Evolutionary conservation across 35 echinoderm and acorn worm species (phyloP).

Genomic region (Amphiura filiformis): DNA sequence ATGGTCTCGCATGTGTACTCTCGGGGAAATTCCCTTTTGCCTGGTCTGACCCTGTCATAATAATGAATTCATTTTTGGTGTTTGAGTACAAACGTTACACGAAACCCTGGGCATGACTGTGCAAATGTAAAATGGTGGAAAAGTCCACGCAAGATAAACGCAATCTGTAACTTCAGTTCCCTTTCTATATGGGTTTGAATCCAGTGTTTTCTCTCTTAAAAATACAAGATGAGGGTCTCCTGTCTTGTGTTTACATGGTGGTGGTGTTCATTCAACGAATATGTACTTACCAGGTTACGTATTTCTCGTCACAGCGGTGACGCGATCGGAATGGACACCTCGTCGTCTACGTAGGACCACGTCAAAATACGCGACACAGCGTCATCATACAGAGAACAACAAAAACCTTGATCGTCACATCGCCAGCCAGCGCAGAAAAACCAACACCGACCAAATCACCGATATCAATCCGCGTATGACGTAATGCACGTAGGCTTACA

Average conservation of each 20-base stretch:
- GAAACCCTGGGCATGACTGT: not conserved
- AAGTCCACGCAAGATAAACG: not conserved
- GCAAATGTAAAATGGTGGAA: slow-evolving; percentile 1
- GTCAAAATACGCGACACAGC: slow-evolving; percentile 58
- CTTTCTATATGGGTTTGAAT: not conserved
- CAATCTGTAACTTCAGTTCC: not conserved
- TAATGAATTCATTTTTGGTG: not conserved
- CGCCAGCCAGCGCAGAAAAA: not conserved
- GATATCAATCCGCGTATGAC: not conserved
- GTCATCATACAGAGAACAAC: not conserved
- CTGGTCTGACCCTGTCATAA: not conserved
- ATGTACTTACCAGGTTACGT: slow-evolving; percentile 69
- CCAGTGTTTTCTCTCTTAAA: not conserved
- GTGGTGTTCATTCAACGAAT: slow-evolving; percentile 13
- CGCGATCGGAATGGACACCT: slow-evolving; percentile 75
- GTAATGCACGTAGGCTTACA: not conserved
- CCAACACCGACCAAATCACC: not conserved
- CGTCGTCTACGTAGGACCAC: slow-evolving; percentile 67
- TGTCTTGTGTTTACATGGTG: slow-evolving; percentile 4
- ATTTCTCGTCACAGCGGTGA: slow-evolving; percentile 71
- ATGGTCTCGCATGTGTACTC: not conserved
- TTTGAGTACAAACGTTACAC: not conserved
- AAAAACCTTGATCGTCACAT: not conserved
- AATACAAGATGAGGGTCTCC: not conserved
- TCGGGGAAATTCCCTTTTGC: not conserved